Percentiles rank a stretch among this genome's conserved stretches.
phyloP scores from a whole-genome alignment of 2,888 invertebrate genomes.

The Eudasyphora cyanicolor region DNA sequence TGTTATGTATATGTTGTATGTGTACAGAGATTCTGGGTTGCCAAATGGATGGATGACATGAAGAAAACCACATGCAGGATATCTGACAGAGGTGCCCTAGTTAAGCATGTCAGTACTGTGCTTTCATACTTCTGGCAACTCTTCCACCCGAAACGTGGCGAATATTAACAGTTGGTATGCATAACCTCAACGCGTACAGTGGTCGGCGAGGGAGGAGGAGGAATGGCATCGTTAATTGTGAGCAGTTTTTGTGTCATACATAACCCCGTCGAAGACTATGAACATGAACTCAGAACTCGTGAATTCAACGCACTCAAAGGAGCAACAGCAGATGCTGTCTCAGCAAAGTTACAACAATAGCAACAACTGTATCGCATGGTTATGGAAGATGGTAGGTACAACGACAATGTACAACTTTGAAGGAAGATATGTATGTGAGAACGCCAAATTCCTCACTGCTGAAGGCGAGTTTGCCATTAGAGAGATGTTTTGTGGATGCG shows the following conservation, averaged over 20 bases:
- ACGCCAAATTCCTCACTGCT: background rate
- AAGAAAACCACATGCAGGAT: no score
- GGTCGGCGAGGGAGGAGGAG: background rate
- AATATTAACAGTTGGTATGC: background rate
- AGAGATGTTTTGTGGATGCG: background rate
- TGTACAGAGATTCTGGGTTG: no score
- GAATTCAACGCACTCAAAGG: constrained; percentile 6
- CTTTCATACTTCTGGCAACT: background rate
- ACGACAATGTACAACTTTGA: no score
- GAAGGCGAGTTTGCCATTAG: background rate
- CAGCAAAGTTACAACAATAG: constrained; percentile 4
- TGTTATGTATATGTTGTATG: no score
- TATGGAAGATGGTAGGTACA: background rate
- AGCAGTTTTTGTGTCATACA: constrained; percentile 52
- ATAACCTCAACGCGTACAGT: background rate
- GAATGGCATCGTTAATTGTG: constrained; percentile 33
- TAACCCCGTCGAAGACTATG: background rate
- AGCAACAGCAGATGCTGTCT: no score
- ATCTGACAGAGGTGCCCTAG: no score
- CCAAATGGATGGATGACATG: no score
- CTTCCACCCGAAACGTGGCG: no score
- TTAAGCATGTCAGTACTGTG: background rate
- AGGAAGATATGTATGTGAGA: no score
- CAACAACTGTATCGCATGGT: background rate
- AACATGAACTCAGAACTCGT: constrained; percentile 16